Percentiles rank a stretch among this genome's conserved stretches.
These are phyloP conservation scores for Pholis gunnellus DNA, from an alignment of 2,113 vertebrate species.

Conservation along the genomic window DNA sequence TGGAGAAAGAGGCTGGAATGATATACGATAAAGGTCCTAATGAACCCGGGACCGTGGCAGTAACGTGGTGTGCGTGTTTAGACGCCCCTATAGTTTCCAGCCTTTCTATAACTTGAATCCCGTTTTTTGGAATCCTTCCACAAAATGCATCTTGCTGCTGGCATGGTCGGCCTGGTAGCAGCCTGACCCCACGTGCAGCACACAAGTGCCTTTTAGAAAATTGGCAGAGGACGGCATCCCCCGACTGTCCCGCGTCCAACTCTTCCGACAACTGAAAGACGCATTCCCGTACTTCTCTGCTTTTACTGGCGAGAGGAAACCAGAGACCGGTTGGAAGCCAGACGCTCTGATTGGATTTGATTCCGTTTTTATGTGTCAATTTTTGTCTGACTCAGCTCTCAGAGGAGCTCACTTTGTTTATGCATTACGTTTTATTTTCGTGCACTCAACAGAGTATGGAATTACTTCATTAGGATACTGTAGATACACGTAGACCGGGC, in stretches of 20 bases:
- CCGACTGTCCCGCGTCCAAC: conserved; percentile 28
- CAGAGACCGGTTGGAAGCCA: background rate
- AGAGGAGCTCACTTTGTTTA: conserved; percentile 15
- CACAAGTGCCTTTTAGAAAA: conserved; percentile 70
- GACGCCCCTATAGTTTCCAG: background rate
- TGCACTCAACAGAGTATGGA: background rate
- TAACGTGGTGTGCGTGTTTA: background rate
- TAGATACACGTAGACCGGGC: background rate
- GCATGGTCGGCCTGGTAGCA: conserved; percentile 47
- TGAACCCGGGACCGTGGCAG: conserved; percentile 9
- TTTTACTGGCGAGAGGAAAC: background rate
- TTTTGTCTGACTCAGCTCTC: conserved; percentile 44
- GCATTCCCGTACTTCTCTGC: conserved; percentile 13
- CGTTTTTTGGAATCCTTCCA: conserved; percentile 40
- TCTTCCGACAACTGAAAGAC: conserved; percentile 33
- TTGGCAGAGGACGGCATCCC: conserved; percentile 71
- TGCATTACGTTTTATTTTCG: conserved; percentile 1
- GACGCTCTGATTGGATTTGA: conserved; percentile 23
- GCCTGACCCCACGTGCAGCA: conserved; percentile 60
- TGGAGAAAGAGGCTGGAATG: conserved; percentile 1
- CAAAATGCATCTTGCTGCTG: conserved; percentile 57
- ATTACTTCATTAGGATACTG: conserved; percentile 18
- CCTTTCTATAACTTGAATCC: conserved; percentile 45
- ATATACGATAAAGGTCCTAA: background rate
- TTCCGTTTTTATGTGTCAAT: conserved; percentile 22